phyloP scores from a whole-genome alignment of 2,797 vertebrate genomes.

The Chelon labrosus region DNA sequence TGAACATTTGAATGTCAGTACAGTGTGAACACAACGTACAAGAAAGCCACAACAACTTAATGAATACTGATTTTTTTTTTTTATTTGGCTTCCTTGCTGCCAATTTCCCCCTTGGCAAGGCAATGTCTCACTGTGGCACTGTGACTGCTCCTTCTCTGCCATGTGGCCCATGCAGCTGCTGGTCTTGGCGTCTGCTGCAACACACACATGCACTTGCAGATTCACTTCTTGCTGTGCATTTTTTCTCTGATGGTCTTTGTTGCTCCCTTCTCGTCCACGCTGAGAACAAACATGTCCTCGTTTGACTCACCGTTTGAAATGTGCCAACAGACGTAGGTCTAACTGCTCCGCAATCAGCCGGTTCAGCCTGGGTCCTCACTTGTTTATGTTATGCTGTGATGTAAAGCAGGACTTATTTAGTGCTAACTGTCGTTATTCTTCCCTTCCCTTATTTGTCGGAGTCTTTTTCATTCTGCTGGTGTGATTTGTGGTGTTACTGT shows the following conservation, averaged over 20 bases:
- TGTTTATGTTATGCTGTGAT: slow-evolving; percentile 49
- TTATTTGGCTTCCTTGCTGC: slow-evolving; percentile 46
- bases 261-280: not conserved
- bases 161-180: slow-evolving; percentile 71
- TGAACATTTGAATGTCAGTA: not conserved
- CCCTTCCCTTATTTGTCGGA: slow-evolving; percentile 67
- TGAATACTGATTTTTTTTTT: slow-evolving; percentile 30
- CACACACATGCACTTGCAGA: slow-evolving; percentile 28
- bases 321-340: not conserved
- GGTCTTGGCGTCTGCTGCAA: slow-evolving; percentile 45
- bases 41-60: slow-evolving; percentile 36
- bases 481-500: slow-evolving; percentile 81
- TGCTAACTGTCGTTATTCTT: slow-evolving; percentile 69
- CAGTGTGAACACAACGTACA: slow-evolving; percentile 12
- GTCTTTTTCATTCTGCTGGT: slow-evolving; percentile 64
- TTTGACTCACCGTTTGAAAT: not conserved
- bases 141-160: slow-evolving; percentile 59
- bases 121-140: slow-evolving; percentile 57
- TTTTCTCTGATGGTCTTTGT: slow-evolving; percentile 15
- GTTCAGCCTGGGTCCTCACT: slow-evolving; percentile 2
- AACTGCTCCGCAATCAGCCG: slow-evolving; percentile 1
- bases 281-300: slow-evolving; percentile 6
- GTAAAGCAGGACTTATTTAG: slow-evolving; percentile 57
- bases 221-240: slow-evolving; percentile 23
- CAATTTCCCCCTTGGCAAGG: slow-evolving; percentile 59